Percentiles rank a stretch among this genome's conserved stretches.
These are phyloP conservation scores for Peucedramus taeniatus DNA, from an alignment of 2,113 vertebrate species.

Conservation along the genomic window DNA sequence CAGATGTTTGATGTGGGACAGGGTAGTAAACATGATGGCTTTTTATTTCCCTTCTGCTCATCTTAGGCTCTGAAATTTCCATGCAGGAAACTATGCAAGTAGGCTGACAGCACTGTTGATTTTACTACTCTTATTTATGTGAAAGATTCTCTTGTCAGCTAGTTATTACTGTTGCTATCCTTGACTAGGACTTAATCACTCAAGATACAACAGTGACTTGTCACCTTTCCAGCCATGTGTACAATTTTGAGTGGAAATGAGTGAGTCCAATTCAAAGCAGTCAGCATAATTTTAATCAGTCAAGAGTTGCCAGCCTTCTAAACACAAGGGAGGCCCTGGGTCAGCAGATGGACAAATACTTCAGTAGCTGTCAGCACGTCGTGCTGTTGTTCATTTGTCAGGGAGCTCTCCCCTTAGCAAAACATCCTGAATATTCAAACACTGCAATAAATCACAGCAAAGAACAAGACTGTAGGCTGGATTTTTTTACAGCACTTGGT, in stretches of 20 bases:
- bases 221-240: neutral
- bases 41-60: neutral
- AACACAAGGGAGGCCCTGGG: neutral
- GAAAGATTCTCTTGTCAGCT: neutral
- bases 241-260: neutral
- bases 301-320: neutral
- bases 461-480: neutral
- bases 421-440: neutral
- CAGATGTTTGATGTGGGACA: neutral
- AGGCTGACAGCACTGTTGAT: neutral
- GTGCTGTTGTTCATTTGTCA: neutral
- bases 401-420: neutral
- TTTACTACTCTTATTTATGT: neutral
- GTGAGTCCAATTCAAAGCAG: neutral
- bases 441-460: neutral
- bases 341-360: neutral
- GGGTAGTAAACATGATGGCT: neutral
- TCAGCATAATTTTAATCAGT: neutral
- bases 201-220: neutral
- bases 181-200: slow-evolving; percentile 25
- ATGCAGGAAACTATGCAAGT: neutral
- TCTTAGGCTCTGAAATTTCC: neutral
- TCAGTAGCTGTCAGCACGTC: neutral
- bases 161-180: neutral
- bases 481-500: neutral